Evolutionary conservation across 2,888 invertebrate species (phyloP).

Genomic region (Lampropteryx suffumata): DNA sequence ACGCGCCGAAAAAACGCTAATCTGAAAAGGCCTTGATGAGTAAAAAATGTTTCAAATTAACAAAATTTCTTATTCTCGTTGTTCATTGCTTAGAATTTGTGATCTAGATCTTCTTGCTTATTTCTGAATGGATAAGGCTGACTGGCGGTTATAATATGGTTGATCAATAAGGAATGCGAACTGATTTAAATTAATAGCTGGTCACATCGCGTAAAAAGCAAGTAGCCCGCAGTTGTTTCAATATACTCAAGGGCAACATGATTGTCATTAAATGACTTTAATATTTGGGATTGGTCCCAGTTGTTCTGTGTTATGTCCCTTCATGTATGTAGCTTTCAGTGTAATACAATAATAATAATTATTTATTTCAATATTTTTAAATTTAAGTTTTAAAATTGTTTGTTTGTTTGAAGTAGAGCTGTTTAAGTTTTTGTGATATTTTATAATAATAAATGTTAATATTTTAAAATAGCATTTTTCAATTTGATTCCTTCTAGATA

Average conservation of each 20-base stretch:
- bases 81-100: no score
- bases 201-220: not conserved
- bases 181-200: slow-evolving; percentile 1
- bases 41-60: no score
- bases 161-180: slow-evolving; percentile 4
- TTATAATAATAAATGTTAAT: slow-evolving; percentile 20
- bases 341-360: slow-evolving; percentile 7
- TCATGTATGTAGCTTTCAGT: not conserved
- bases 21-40: no score
- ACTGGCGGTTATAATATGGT: not conserved
- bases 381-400: slow-evolving; percentile 22
- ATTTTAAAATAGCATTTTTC: not conserved
- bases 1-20: no score
- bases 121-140: slow-evolving; percentile 7
- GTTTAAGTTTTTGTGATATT: slow-evolving; percentile 36
- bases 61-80: no score
- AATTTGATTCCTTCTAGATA: no score
- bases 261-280: slow-evolving; percentile 24
- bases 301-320: not conserved
- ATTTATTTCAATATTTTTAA: slow-evolving; percentile 17
- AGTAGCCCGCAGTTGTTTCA: not conserved
- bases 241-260: slow-evolving; percentile 5
- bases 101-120: no score
- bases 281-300: not conserved
- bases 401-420: slow-evolving; percentile 32